Conservation (phyloP, 2,113 vertebrate species). For the Menidia beryllina region DNA sequence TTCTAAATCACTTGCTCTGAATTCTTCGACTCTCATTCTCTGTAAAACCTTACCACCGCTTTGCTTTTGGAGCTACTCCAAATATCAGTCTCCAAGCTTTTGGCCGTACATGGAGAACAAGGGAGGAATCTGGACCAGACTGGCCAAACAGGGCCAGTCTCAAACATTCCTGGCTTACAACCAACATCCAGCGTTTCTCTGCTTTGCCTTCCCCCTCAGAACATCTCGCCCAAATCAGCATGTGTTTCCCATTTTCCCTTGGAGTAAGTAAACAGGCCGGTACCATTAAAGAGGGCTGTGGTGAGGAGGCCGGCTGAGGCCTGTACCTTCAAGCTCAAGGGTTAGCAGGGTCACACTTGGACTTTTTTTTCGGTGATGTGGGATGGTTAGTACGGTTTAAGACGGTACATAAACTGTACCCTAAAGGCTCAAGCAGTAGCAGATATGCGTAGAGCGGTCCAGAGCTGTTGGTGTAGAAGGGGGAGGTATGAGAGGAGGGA, state of each 20-base stretch:
- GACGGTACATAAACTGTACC: too few species aligned
- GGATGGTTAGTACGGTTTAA: slow-evolving; percentile 3
- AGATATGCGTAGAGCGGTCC: slow-evolving; percentile 5
- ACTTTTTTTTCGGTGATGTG: slow-evolving; percentile 17
- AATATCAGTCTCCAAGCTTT: slow-evolving; percentile 60
- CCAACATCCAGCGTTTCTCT: slow-evolving; percentile 62
- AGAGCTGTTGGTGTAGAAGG: slow-evolving; percentile 25
- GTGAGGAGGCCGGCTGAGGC: slow-evolving; percentile 34
- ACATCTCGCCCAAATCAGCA: slow-evolving; percentile 67
- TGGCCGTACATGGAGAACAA: slow-evolving; percentile 72
- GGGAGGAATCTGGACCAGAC: slow-evolving; percentile 67
- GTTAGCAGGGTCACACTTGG: slow-evolving; percentile 47
- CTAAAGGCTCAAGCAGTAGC: too few species aligned
- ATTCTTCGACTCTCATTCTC: slow-evolving; percentile 49
- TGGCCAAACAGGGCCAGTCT: slow-evolving; percentile 62
- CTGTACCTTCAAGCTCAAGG: slow-evolving; percentile 40
- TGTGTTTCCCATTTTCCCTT: slow-evolving; percentile 76
- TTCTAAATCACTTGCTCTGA: slow-evolving; percentile 36
- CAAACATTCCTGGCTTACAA: slow-evolving; percentile 71
- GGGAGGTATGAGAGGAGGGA: slow-evolving; percentile 9
- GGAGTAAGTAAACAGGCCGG: slow-evolving; percentile 65
- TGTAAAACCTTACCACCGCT: slow-evolving; percentile 43
- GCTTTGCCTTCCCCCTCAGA: slow-evolving; percentile 20
- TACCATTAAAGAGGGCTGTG: slow-evolving; percentile 65
- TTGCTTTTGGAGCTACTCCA: slow-evolving; percentile 51